A percentile compares a stretch with the other conserved stretches of the same genome.
phyloP scores from a whole-genome alignment of 2,888 invertebrate species.

The Oscheius sp. region DNA sequence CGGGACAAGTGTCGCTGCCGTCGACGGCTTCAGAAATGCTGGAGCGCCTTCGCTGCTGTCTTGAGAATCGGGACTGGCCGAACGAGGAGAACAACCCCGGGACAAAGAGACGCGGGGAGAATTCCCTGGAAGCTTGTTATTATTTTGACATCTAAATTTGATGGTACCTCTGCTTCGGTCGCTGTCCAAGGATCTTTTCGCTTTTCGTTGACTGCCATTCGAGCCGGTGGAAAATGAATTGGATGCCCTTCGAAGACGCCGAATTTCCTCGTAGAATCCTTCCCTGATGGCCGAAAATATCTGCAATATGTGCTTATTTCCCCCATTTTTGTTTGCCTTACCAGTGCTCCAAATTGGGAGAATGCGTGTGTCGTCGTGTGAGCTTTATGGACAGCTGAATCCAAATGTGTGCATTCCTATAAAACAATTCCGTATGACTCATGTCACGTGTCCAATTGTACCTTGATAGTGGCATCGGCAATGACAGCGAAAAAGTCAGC shows the following conservation, averaged over 20 bases:
- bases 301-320: constrained; percentile 42
- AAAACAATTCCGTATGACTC: background rate
- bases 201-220: constrained; percentile 36
- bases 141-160: no score
- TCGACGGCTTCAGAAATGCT: constrained; percentile 37
- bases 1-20: constrained; percentile 26
- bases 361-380: constrained; percentile 65
- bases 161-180: constrained; percentile 8
- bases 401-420: constrained; percentile 63
- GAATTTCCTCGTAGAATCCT: constrained; percentile 59
- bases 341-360: constrained; percentile 65
- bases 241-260: constrained; percentile 56
- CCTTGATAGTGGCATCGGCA: constrained; percentile 62
- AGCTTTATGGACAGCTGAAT: constrained; percentile 66
- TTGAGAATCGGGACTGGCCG: constrained; percentile 37
- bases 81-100: constrained; percentile 37
- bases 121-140: constrained; percentile 9
- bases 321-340: constrained; percentile 31
- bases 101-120: constrained; percentile 35
- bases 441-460: background rate
- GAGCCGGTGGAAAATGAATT: constrained; percentile 52
- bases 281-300: constrained; percentile 62
- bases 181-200: constrained; percentile 38
- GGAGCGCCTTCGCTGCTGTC: constrained; percentile 15
- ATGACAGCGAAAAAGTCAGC: constrained; percentile 58